Conservation (phyloP, 2,888 invertebrate genomes). For the Agrotis clavis region DNA sequence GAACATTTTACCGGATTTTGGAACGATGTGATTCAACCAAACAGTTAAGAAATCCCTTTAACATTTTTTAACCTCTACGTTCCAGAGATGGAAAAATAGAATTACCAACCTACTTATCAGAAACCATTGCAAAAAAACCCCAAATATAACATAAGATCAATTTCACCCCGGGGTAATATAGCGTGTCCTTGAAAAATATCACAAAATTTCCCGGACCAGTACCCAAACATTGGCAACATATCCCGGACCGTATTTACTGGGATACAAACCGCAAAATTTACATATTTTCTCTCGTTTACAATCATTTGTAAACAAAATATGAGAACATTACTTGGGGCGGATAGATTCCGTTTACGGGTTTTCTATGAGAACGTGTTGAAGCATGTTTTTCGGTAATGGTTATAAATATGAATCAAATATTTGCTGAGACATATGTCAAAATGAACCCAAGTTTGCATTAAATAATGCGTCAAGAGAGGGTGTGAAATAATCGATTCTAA, state of each 20-base stretch:
- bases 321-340: conserved; percentile 24
- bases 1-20: no score
- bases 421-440: neutral
- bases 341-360: conserved; percentile 40
- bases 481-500: no score
- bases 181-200: conserved; percentile 51
- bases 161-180: conserved; percentile 38
- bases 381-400: conserved; percentile 10
- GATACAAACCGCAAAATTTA: conserved; percentile 50
- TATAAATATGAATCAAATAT: neutral
- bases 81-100: neutral
- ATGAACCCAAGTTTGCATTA: neutral
- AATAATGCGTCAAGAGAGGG: neutral
- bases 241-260: conserved; percentile 36
- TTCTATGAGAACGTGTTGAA: conserved; percentile 22
- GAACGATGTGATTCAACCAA: no score
- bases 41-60: neutral
- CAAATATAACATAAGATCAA: conserved; percentile 13
- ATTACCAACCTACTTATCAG: neutral
- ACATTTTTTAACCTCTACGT: neutral
- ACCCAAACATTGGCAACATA: conserved; percentile 46
- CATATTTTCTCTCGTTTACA: conserved; percentile 53
- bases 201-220: conserved; percentile 26
- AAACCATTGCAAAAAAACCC: conserved; percentile 1
- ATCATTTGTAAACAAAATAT: conserved; percentile 62